These are phyloP conservation scores for Diachasma alloeum DNA, from an alignment of 1,140 invertebrate species.

Conservation along the genomic window DNA sequence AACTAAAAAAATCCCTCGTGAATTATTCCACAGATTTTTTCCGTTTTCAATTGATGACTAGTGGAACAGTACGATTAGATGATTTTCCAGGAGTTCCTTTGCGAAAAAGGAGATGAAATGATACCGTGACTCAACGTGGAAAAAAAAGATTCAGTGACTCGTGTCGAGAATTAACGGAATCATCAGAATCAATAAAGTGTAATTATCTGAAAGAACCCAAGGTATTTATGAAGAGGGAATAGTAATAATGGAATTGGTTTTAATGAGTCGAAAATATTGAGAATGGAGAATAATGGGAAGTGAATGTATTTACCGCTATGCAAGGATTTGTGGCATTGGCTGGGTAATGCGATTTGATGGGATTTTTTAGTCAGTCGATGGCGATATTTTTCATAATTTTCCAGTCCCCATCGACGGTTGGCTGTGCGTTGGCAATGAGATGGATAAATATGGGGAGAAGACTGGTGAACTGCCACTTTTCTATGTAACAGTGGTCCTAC, in stretches of 20 bases:
- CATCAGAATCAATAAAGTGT: neutral
- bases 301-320: neutral
- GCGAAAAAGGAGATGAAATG: neutral
- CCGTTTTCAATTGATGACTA: neutral
- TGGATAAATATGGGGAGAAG: neutral
- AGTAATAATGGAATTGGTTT: neutral
- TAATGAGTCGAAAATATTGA: neutral
- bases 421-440: neutral
- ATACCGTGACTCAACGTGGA: neutral
- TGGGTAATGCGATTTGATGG: neutral
- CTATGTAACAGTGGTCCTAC: constrained; percentile 7
- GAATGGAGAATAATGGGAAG: too few species aligned
- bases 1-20: neutral
- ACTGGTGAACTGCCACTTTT: constrained; percentile 1
- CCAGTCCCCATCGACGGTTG: neutral
- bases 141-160: neutral
- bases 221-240: neutral
- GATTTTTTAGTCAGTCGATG: too few species aligned
- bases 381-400: neutral
- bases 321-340: neutral
- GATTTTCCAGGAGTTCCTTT: neutral
- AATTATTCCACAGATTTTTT: neutral
- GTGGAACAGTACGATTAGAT: neutral
- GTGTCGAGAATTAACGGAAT: neutral
- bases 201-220: neutral